Percentiles rank a stretch among this genome's conserved stretches.
These are phyloP conservation scores for Zosterops borbonicus DNA, from an alignment of 2,113 vertebrate genomes.

Conservation along the genomic window DNA sequence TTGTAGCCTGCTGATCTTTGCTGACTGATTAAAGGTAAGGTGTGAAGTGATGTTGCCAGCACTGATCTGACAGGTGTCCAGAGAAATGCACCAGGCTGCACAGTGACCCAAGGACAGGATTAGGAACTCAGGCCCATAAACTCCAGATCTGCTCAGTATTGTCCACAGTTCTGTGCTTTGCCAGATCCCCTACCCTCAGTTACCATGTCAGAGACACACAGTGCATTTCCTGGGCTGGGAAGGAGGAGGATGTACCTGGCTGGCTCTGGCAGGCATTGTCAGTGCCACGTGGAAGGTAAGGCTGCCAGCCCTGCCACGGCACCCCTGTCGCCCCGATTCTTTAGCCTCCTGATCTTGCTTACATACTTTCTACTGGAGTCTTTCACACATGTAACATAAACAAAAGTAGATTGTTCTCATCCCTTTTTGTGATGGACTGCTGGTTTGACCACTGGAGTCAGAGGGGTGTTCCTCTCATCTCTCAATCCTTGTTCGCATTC, in stretches of 20 bases:
- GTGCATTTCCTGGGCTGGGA: not conserved
- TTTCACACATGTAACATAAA: too few species aligned
- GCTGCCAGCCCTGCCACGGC: not conserved
- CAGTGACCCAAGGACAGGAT: rapidly evolving
- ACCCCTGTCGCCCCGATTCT: too few species aligned
- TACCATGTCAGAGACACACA: not conserved
- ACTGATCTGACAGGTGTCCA: not conserved
- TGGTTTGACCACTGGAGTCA: too few species aligned
- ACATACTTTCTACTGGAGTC: too few species aligned
- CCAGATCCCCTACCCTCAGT: not conserved
- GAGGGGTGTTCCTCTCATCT: too few species aligned
- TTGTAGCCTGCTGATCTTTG: not conserved
- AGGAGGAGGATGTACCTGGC: not conserved
- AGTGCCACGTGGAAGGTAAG: rapidly evolving
- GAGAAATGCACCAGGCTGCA: not conserved
- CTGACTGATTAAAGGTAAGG: not conserved
- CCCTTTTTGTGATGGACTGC: too few species aligned
- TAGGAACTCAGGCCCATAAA: not conserved
- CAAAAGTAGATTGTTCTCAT: too few species aligned
- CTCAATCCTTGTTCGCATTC: too few species aligned
- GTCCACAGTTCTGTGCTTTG: not conserved
- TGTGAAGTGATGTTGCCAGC: not conserved
- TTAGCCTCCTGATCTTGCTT: too few species aligned
- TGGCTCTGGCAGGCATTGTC: not conserved
- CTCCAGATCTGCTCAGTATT: not conserved